Evolutionary conservation across 2,797 vertebrate genomes (phyloP).

Genomic region (Eutrigla gurnardus): DNA sequence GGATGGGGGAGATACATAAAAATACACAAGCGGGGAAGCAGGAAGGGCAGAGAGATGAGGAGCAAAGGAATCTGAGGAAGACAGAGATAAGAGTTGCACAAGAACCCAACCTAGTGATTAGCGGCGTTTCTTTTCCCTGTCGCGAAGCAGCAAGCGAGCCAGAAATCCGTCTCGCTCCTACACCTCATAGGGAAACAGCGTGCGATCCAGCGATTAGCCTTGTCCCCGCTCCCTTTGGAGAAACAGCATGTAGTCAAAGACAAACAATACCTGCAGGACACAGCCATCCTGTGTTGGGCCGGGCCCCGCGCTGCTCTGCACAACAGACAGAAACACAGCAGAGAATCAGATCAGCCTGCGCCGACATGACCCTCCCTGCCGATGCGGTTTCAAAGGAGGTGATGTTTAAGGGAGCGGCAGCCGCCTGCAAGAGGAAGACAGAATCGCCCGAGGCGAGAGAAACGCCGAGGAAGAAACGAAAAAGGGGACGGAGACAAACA

Average conservation of each 20-base stretch:
- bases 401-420: conserved; percentile 7
- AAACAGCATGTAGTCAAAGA: conserved; percentile 59
- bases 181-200: conserved; percentile 50
- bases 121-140: conserved; percentile 43
- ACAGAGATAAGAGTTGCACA: conserved; percentile 53
- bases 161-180: conserved; percentile 50
- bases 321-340: conserved; percentile 36
- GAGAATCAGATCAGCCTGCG: conserved; percentile 28
- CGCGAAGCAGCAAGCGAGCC: conserved; percentile 34
- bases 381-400: conserved; percentile 22
- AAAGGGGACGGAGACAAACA: conserved; percentile 54
- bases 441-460: background rate
- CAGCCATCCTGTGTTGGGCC: conserved; percentile 18
- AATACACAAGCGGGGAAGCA: conserved; percentile 19
- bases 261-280: conserved; percentile 69
- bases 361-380: conserved; percentile 14
- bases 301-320: conserved; percentile 39
- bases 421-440: conserved; percentile 50
- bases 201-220: conserved; percentile 70
- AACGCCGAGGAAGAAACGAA: conserved; percentile 53
- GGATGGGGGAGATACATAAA: conserved; percentile 43
- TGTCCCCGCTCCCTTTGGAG: conserved; percentile 50
- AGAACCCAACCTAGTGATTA: conserved; percentile 67
- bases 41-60: conserved; percentile 31
- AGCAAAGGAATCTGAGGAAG: conserved; percentile 54